These are phyloP conservation scores for Hypselothyrea guttata DNA, from an alignment of 2,888 invertebrate genomes.

Conservation along the genomic window DNA sequence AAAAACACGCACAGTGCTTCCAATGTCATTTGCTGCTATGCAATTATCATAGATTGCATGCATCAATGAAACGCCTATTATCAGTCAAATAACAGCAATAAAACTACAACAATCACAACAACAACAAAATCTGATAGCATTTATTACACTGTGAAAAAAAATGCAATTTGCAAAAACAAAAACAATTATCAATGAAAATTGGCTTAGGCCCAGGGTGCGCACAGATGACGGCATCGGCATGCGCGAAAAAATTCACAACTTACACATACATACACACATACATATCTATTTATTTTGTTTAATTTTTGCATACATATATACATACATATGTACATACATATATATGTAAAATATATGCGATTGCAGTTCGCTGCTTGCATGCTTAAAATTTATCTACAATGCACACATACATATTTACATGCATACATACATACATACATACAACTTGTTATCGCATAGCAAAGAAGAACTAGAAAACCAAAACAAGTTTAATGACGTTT, in stretches of 20 bases:
- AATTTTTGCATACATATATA: constrained; percentile 1
- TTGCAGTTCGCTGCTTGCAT: constrained; percentile 36
- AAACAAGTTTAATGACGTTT: constrained; percentile 80
- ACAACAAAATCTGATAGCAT: constrained; percentile 4
- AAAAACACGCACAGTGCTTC: constrained; percentile 38
- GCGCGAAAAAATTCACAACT: constrained; percentile 52
- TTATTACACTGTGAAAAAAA: not conserved
- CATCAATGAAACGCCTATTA: no score
- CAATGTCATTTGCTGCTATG: no score
- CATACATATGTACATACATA: constrained; percentile 7
- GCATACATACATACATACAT: constrained; percentile 2
- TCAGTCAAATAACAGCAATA: not conserved
- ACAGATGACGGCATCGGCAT: constrained; percentile 71
- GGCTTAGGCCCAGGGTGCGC: constrained; percentile 51
- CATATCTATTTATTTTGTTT: constrained; percentile 31
- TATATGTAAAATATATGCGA: not conserved
- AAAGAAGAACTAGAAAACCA: constrained; percentile 62
- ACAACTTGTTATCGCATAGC: constrained; percentile 77
- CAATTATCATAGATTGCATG: not conserved
- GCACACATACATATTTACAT: constrained; percentile 50
- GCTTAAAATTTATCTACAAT: constrained; percentile 65
- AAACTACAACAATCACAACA: not conserved
- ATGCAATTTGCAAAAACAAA: constrained; percentile 23
- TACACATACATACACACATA: not conserved
- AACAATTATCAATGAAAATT: constrained; percentile 36